Evolutionary conservation across 2,113 vertebrate genomes (phyloP).

Genomic region (Anser brachyrhynchus): DNA sequence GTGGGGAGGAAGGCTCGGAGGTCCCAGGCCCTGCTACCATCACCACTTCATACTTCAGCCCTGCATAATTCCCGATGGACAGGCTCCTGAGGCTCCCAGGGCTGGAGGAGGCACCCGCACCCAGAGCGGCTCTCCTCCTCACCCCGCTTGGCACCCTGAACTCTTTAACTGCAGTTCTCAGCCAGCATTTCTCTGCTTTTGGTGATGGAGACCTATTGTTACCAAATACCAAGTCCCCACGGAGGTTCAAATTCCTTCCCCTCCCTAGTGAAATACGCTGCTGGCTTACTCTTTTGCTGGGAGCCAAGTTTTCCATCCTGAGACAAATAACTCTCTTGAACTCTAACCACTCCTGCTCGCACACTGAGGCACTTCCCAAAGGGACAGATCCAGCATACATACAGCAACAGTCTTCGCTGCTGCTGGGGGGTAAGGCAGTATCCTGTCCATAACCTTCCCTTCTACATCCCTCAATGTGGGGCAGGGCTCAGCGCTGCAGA

Average conservation of each 20-base stretch:
- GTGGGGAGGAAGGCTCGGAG: neutral
- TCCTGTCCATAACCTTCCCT: neutral
- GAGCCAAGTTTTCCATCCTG: neutral
- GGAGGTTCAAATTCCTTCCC: conserved; percentile 20
- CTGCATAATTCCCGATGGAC: neutral
- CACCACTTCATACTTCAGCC: neutral
- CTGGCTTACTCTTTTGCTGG: neutral
- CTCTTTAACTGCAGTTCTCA: neutral
- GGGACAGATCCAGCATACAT: neutral
- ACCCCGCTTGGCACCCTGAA: neutral
- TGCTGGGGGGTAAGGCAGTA: neutral
- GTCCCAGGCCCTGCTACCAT: neutral
- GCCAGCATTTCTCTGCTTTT: neutral
- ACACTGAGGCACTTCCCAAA: neutral
- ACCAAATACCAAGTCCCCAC: neutral
- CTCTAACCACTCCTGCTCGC: neutral
- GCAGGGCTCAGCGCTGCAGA: neutral
- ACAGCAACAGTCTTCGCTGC: neutral
- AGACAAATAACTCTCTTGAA: neutral
- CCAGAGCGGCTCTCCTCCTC: neutral
- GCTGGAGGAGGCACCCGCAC: neutral
- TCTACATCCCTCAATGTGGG: neutral
- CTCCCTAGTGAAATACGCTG: conserved; percentile 35
- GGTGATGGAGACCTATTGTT: neutral
- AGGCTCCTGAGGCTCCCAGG: neutral